phyloP scores from a whole-genome alignment of 1,140 invertebrate species.

The Macrotrachela quadricornifera region DNA sequence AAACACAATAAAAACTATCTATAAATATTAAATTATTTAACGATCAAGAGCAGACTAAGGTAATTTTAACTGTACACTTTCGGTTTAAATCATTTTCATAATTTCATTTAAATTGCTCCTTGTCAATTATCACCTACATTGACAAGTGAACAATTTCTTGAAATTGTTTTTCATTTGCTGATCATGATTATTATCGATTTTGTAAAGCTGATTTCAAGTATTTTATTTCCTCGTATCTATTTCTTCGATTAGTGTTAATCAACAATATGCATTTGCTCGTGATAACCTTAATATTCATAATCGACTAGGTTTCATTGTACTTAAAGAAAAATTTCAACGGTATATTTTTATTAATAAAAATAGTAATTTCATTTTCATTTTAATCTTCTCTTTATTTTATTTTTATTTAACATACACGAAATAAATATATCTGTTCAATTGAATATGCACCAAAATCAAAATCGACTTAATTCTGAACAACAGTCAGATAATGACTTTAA shows the following conservation, averaged over 20 bases:
- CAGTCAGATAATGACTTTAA: conserved; percentile 65
- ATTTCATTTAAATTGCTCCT: conserved; percentile 75
- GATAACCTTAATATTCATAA: conserved; percentile 73
- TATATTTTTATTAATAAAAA: conserved; percentile 80
- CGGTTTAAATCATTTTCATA: too few relatives aligned
- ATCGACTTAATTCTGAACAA: conserved; percentile 62
- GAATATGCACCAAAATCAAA: conserved; percentile 83
- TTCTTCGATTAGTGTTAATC: conserved; percentile 39
- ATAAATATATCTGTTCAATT: conserved; percentile 73
- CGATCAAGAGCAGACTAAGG: too few relatives aligned
- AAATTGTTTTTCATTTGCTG: conserved; percentile 73
- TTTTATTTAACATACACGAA: conserved; percentile 20
- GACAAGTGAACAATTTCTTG: conserved; percentile 61
- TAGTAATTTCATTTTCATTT: too few relatives aligned
- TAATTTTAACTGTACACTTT: too few relatives aligned
- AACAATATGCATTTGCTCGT: conserved; percentile 52
- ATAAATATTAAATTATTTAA: too few relatives aligned
- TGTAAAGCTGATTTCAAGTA: conserved; percentile 50
- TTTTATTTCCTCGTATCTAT: neutral
- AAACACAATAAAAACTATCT: too few relatives aligned
- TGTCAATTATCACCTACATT: conserved; percentile 67
- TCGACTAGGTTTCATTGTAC: conserved; percentile 52
- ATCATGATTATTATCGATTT: conserved; percentile 70
- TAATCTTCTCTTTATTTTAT: too few relatives aligned
- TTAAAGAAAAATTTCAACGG: conserved; percentile 80